These are phyloP conservation scores for Daubentonia madagascariensis DNA, from an alignment of 2,113 vertebrate species.

Conservation along the genomic window DNA sequence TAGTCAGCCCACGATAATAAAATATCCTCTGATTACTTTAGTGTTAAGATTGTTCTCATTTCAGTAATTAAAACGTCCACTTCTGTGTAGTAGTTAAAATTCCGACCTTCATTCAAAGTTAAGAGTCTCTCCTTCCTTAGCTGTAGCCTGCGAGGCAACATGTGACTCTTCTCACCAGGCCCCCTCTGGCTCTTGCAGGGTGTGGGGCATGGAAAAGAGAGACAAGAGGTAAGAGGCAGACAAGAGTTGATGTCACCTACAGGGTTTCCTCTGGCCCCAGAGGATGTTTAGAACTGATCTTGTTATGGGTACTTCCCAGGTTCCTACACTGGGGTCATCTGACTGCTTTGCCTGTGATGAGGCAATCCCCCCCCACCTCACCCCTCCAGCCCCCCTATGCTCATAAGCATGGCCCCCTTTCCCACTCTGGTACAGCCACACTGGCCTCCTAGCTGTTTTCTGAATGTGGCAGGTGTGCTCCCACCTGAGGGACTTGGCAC, in stretches of 20 bases:
- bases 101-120: not conserved
- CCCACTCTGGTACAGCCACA: not conserved
- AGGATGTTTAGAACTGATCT: not conserved
- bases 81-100: not conserved
- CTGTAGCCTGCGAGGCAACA: not conserved
- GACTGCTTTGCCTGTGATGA: not conserved
- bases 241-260: not conserved
- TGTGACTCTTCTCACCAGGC: not conserved
- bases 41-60: not conserved
- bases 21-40: not conserved
- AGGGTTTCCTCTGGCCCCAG: not conserved
- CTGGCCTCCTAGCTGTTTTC: not conserved
- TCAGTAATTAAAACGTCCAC: not conserved
- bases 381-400: not conserved
- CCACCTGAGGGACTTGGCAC: not conserved
- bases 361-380: not conserved
- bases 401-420: rapidly evolving
- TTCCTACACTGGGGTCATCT: too few relatives aligned
- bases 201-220: not conserved
- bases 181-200: not conserved
- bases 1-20: not conserved
- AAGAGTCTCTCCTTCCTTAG: not conserved
- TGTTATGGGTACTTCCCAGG: not conserved
- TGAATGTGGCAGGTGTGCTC: rapidly evolving
- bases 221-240: not conserved